Evolutionary conservation across 2,113 vertebrate genomes (phyloP), one percentile per base, ranked within the genome.

Genomic region (Pteruthius melanotis): DNA sequence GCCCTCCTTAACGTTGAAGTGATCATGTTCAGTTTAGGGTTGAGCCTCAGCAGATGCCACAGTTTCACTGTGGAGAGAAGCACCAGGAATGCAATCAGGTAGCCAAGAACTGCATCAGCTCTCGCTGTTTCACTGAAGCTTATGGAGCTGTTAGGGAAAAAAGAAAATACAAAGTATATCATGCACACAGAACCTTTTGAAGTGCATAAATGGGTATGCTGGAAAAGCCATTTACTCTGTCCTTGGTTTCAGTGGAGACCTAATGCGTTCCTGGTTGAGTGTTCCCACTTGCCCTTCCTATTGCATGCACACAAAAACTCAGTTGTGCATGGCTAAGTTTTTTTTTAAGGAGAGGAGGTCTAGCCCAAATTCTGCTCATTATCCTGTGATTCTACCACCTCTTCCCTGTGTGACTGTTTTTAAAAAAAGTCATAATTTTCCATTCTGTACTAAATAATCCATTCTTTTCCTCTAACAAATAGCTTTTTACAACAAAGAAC

Each of bases 31-130:
- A 99, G 97, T 85, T 99, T 99, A 57, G 99, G 99, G 94, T 99
- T 99, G 93, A 99, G 95, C 94, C 99, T 98, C 97, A 99, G 97
- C 87, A 99, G 98, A 89, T 99, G 99, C 99, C 99, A 99, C 89
- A 99, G 97, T 95, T 99, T 99, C 93, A 99, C 96, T 8, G 99
- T 99, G 87, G 99, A 98, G 91, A 99, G 97, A 65, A 99, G 98
- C 70, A 99, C 99, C 85, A 99, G 96, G 97, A 99, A 99, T 8
- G 99, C 99, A 64, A 99, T 98, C 90, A 99, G 97, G 97, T 99
- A 99, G 66, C 99, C 99, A 72, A 99, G 98, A 77, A 98, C 98
- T 35, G 98, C 98, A 33, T 99, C 99, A 3, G 98, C 98, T 53
- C 96, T 97, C 3, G 99, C 99, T 4, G 99, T 99, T 96, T 99